Conservation (phyloP, 2,797 vertebrate genomes). For the Spatula clypeata region DNA sequence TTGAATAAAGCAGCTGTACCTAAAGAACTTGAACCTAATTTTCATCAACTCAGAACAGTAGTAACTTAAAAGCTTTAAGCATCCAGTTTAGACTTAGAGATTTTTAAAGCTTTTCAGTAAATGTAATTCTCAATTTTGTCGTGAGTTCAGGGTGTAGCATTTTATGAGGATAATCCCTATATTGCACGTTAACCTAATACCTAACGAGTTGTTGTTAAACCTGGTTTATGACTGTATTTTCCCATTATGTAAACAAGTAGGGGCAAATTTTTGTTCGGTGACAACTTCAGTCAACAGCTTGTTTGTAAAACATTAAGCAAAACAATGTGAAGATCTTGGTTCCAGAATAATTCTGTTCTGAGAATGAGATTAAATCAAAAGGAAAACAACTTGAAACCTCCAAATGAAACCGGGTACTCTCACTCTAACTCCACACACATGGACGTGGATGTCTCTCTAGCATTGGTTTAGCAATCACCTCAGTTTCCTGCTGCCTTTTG, state of each 20-base stretch:
- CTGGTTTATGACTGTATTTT: conserved; percentile 40
- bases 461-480: conserved; percentile 24
- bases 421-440: not conserved
- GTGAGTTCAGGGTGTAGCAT: not conserved
- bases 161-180: conserved; percentile 9
- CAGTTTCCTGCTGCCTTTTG: conserved; percentile 29
- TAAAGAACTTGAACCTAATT: not conserved
- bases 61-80: not conserved
- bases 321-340: conserved; percentile 51
- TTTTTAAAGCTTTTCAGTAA: not conserved
- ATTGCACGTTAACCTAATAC: conserved; percentile 30
- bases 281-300: conserved; percentile 67
- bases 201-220: conserved; percentile 9
- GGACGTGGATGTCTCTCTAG: not conserved
- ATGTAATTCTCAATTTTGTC: not conserved
- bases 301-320: conserved; percentile 59
- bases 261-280: conserved; percentile 60
- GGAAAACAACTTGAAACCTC: conserved; percentile 33
- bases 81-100: not conserved
- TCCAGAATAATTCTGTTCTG: conserved; percentile 33
- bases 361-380: conserved; percentile 46
- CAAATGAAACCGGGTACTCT: not conserved
- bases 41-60: not conserved
- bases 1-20: not conserved
- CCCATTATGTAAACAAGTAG: conserved; percentile 47